Percentiles rank a stretch among this genome's conserved stretches.
Evolutionary conservation across 2,113 vertebrate species (phyloP).

Genomic region (Psittacara wagleri): DNA sequence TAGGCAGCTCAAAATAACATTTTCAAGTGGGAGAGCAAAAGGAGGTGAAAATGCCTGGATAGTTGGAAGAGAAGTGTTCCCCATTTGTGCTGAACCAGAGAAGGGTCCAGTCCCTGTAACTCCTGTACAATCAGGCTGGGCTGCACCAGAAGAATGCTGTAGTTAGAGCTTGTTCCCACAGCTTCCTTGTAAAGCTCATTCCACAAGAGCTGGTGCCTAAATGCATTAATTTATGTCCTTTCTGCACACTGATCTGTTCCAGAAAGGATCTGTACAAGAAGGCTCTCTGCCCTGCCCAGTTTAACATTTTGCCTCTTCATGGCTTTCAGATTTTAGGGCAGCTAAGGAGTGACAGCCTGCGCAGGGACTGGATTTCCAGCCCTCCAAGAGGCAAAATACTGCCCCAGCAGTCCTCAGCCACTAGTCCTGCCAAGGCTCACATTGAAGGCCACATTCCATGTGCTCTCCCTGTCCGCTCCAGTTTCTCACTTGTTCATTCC

Average conservation of each 20-base stretch:
- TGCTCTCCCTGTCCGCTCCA: neutral
- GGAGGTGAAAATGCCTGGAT: neutral
- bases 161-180: neutral
- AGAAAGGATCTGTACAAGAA: neutral
- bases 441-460: neutral
- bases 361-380: neutral
- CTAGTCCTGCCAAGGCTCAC: neutral
- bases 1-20: conserved; percentile 41
- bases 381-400: neutral
- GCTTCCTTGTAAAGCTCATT: neutral
- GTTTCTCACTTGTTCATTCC: neutral
- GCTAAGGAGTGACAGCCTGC: neutral
- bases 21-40: neutral
- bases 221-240: neutral
- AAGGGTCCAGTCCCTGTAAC: neutral
- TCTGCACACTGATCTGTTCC: neutral
- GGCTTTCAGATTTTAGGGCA: neutral
- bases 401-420: neutral
- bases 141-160: neutral
- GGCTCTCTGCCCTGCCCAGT: neutral
- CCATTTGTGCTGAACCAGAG: accelerated
- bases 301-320: neutral
- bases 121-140: neutral
- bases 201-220: neutral
- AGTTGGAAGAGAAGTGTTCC: neutral